Evolutionary conservation across 2,888 invertebrate species (phyloP), one percentile per base, ranked within the genome.

Genomic region (Scaptomyza parva): DNA sequence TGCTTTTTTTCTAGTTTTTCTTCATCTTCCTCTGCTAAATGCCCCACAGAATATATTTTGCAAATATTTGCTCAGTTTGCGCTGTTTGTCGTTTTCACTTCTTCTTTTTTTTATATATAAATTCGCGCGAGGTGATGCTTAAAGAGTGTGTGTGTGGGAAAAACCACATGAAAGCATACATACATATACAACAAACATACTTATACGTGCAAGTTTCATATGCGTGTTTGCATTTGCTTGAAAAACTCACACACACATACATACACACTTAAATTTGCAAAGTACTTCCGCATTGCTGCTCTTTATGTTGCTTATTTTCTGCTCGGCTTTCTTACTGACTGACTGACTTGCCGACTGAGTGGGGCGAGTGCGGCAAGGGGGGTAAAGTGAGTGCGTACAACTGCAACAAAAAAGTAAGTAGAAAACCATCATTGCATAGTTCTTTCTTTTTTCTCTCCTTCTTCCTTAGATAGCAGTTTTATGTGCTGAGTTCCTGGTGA

Each of bases 261-360:
- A n/a, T n/a, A n/a, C n/a, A n/a, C n/a, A n/a, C n/a, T n/a, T n/a
- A n/a, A n/a, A n/a, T 78, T 70, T 82, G 66, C 51, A 4, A 18
- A 69, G 59, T 55, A 64, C 77, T 83, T 82, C 62, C 75, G 83
- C 58, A 41, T 62, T 65, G 63, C 41, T 74, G 61, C 68, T 44
- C 60, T 69, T 72, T 62, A 78, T 64, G 64, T 44, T 66, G 69
- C 66, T 69, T 61, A 69, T 75, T 61, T 75, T 58, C 62, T 53
- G 62, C 58, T 50, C 43, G 53, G 44, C 11, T 47, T 48, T 60
- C 53, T 24, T n/a, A 40, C 17, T 37, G 12, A 41, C 11, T 39
- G 11, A 30, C 14, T 20, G 8, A 17, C 14, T 17, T 30, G 28
- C 7, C 37, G 33, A 58, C 12, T 44, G 12, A 43, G 8, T 37